Evolutionary conservation across 2,797 vertebrate genomes (phyloP), one percentile per base, ranked within the genome.

Genomic region (Menidia menidia): DNA sequence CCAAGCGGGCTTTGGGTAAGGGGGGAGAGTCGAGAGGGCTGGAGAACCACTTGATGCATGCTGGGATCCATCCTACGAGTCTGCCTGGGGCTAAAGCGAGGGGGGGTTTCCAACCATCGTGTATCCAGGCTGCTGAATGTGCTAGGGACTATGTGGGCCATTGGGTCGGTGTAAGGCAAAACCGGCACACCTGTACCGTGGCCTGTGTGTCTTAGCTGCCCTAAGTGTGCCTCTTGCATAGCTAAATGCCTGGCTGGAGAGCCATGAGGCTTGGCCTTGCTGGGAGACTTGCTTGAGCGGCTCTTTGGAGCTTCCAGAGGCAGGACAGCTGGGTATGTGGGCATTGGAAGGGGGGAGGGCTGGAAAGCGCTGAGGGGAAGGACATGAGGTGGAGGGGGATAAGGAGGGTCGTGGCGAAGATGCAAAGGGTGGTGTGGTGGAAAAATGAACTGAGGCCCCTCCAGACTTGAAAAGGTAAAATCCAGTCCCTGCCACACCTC

Each of bases 141-240:
- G 95, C 96, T 97, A 92, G 94, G 96, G 88, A 95, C 94, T 86
- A 96, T 94, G 87, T 96, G 95, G 92, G 96, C 96, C 66, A 96
- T 94, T 67, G 96, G 96, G 94, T 97, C 97, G 62, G 95, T 94
- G 96, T 98, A 98, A 96, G 98, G 97, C 96, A 98, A 97, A 95
- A 96, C 96, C 53, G 97, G 98, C 93, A 98, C 96, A 94, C 97
- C 96, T 94, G 97, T 97, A 88, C 96, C 93, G 94, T 98, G 96
- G 92, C 96, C 97, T 94, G 96, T 96, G 93, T 98, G 97, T 96
- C 97, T 97, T 94, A 99, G 96, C 95, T 98, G 97, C 95, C 96
- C 96, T 94, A 98, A 96, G 94, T 92, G 93, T 89, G 94, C 96
- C 96, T 98, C 95, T 96, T 98, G 97, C 97, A 98, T 96, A 95